Evolutionary conservation across 2,888 invertebrate genomes (phyloP).

Genomic region (Acheta domesticus): DNA sequence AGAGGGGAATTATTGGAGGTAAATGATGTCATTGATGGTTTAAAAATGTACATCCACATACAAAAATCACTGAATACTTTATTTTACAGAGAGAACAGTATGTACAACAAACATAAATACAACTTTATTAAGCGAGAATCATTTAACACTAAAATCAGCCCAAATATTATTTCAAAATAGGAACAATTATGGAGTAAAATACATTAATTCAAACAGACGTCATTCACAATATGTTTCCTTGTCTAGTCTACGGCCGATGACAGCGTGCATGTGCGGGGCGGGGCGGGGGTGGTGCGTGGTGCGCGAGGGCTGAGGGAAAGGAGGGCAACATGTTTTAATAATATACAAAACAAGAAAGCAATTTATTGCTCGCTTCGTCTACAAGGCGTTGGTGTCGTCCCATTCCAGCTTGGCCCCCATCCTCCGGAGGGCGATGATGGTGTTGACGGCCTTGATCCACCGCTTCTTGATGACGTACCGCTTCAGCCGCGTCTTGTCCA

Average conservation of each 20-base stretch:
- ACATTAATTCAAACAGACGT: too few relatives aligned
- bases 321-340: too few relatives aligned
- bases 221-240: too few relatives aligned
- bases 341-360: background rate
- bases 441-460: constrained; percentile 87
- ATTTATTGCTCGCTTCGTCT: background rate
- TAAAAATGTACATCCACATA: background rate
- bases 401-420: constrained; percentile 79
- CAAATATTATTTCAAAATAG: background rate
- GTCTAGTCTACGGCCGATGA: too few relatives aligned
- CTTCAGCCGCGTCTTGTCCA: constrained; percentile 76
- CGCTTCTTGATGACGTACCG: constrained; percentile 85
- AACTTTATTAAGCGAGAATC: background rate
- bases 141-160: background rate
- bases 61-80: background rate
- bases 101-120: background rate
- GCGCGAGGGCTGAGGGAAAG: too few relatives aligned
- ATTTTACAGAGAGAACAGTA: background rate
- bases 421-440: constrained; percentile 77
- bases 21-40: background rate
- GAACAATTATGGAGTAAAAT: background rate
- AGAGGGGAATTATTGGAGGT: too few relatives aligned
- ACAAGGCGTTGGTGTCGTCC: constrained; percentile 35
- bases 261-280: too few relatives aligned
- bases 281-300: too few relatives aligned